Base-by-base conservation (phyloP, 2,797 vertebrate genomes). In the Macroramphosus scolopax region DNA sequence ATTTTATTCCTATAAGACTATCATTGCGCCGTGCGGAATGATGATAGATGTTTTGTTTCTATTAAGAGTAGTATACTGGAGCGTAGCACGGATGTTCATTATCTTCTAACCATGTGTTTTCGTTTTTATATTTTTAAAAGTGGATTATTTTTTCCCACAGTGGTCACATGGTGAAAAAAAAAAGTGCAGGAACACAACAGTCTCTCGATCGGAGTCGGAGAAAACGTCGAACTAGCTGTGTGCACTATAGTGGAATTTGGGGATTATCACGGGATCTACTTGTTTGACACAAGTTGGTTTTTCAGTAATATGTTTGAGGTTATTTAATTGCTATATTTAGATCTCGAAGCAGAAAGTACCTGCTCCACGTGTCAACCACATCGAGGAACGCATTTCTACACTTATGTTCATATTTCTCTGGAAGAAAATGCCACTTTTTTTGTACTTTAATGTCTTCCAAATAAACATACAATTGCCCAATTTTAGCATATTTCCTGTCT, bases 21-120 rank as follows among this genome's bases (percentile, higher is more conserved):
- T 98, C 95, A 88, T 97, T 98, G 92, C 92, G 95, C 96, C 92
- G 96, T 90, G 96, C 95, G 95, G 95, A 95, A 95, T 93, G 95
- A 95, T 91, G 89, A 87, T 92, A 92, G 90, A 68, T 62, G 64
- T 65, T 72, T 72, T 89, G 90, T 92, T 90, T 91, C 51, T 92
- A 88, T 91, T 91, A 89, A 89, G 89, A 92, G 90, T 91, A 91
- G 91, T 90, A 88, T 91, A 93, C 92, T 92, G 89, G 81, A 90
- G 85, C 91, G 88, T 94, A 92, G 90, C 90, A 92, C 94, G 93
- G 93, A 91, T 89, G 91, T 83, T 81, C 81, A 90, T 90, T 89
- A 74, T 87, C 86, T 87, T 87, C 88, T 92, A 91, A 90, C 93
- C 91, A 90, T 92, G 91, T 78, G 26, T 82, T 81, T n/a, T n/a